Evolutionary conservation across 1,140 invertebrate species (phyloP).

Genomic region (Mesaphorura yosii): DNA sequence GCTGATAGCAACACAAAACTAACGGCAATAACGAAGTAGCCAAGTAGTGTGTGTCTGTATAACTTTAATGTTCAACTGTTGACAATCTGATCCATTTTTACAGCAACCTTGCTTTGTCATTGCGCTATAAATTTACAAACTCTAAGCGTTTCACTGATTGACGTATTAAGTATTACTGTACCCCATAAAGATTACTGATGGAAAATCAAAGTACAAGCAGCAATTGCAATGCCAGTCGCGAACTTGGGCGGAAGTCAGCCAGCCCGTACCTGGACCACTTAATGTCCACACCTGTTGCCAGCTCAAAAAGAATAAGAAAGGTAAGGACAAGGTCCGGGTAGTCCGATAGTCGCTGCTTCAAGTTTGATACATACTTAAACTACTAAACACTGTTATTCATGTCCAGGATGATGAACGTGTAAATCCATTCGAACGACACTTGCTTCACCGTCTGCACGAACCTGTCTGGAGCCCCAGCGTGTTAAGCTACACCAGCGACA

Average conservation of each 20-base stretch:
- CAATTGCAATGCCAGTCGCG: too few species aligned
- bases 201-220: neutral
- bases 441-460: slow-evolving; percentile 9
- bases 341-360: neutral
- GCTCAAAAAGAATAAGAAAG: neutral
- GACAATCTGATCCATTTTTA: too few species aligned
- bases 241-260: neutral
- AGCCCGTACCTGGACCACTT: neutral
- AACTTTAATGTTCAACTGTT: too few species aligned
- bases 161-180: too few species aligned
- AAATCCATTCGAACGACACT: slow-evolving; percentile 18
- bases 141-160: too few species aligned
- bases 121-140: too few species aligned
- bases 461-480: slow-evolving; percentile 15
- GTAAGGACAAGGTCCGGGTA: neutral
- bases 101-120: too few species aligned
- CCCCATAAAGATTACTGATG: neutral
- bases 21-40: too few species aligned
- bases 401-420: neutral
- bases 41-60: too few species aligned
- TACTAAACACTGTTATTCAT: neutral
- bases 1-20: too few species aligned
- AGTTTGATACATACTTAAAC: neutral
- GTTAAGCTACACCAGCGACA: neutral
- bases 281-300: neutral